phyloP scores from a whole-genome alignment of 2,113 vertebrate genomes.

The Protobothrops mucrosquamatus region DNA sequence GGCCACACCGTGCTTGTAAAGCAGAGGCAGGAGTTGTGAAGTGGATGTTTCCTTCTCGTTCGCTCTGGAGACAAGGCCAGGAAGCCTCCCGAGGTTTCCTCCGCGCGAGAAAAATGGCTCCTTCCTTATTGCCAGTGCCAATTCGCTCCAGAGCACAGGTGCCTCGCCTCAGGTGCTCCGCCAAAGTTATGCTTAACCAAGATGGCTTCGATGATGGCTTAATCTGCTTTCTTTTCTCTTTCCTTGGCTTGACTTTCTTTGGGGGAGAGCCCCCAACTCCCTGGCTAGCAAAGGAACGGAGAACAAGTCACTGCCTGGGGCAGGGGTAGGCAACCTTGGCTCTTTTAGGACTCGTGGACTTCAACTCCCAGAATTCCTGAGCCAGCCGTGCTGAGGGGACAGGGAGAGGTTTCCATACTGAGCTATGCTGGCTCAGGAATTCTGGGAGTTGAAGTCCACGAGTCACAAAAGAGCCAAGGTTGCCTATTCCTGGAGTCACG shows the following conservation, averaged over 20 bases:
- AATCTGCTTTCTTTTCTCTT: background rate
- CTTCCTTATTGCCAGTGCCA: background rate
- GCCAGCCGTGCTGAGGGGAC: too few relatives aligned
- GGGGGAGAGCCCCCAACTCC: background rate
- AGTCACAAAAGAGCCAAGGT: too few relatives aligned
- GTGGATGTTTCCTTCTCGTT: background rate
- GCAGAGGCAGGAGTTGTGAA: background rate
- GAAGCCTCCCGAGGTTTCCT: background rate
- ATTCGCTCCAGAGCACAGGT: background rate
- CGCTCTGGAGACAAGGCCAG: background rate
- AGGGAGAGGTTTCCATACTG: too few relatives aligned
- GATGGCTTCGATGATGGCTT: background rate
- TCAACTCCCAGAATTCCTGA: too few relatives aligned
- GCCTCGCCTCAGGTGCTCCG: background rate
- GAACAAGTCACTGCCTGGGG: background rate
- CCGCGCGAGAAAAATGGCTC: rapidly evolving
- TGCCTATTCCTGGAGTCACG: background rate
- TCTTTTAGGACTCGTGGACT: too few relatives aligned
- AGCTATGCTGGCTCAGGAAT: too few relatives aligned
- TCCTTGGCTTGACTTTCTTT: background rate
- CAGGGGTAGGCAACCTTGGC: too few relatives aligned
- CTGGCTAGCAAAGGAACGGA: background rate
- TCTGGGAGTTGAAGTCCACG: too few relatives aligned
- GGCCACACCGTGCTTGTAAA: background rate
- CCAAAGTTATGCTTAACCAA: background rate